Conservation (phyloP, 2,797 vertebrate genomes). For the Microcaecilia unicolor region DNA sequence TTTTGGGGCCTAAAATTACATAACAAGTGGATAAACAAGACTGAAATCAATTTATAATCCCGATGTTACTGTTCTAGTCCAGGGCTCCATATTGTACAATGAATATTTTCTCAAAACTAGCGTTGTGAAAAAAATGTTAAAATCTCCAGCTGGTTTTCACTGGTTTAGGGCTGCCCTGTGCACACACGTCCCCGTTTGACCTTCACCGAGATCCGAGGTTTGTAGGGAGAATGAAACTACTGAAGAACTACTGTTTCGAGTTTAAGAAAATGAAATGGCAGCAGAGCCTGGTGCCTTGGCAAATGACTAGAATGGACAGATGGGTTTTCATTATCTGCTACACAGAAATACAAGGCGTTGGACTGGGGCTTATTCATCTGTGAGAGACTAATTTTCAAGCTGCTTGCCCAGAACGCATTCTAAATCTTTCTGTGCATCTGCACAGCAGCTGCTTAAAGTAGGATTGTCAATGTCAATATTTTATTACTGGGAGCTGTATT, state of each 20-base stretch:
- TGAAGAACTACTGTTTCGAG: conserved; percentile 25
- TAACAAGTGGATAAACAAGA: too few species aligned
- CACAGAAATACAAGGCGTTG: conserved; percentile 27
- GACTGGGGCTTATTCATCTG: conserved; percentile 35
- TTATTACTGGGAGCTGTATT: conserved; percentile 23
- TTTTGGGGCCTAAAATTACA: too few species aligned
- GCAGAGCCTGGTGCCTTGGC: conserved; percentile 25
- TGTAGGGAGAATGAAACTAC: neutral
- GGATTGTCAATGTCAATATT: conserved; percentile 28
- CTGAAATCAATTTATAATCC: too few species aligned
- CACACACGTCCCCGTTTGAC: too few species aligned
- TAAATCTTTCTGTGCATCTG: conserved; percentile 47
- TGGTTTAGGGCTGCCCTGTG: too few species aligned
- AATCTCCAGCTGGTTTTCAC: too few species aligned
- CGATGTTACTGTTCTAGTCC: too few species aligned
- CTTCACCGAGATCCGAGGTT: neutral
- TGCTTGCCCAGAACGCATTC: conserved; percentile 34
- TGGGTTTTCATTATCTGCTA: conserved; percentile 46
- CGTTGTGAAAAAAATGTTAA: too few species aligned
- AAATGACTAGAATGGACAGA: conserved; percentile 37
- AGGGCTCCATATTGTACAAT: too few species aligned
- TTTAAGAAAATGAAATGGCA: conserved; percentile 14
- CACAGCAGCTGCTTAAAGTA: conserved; percentile 42
- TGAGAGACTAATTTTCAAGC: conserved; percentile 42
- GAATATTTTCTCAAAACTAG: too few species aligned